These are phyloP conservation scores for Matsumurasca onukii DNA, from an alignment of 1,140 invertebrate species.

Conservation along the genomic window DNA sequence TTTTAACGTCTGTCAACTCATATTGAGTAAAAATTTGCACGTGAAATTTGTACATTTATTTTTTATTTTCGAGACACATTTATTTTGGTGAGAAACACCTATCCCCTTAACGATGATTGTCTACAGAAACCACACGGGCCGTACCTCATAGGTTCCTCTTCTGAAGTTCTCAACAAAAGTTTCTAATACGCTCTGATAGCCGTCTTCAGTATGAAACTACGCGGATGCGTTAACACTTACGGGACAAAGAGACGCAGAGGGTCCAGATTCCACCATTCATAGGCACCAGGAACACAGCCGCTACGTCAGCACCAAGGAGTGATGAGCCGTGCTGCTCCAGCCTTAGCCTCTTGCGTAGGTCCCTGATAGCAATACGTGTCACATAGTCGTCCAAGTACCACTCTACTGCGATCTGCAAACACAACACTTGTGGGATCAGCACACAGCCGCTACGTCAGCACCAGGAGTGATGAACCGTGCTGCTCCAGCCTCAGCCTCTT, in stretches of 20 bases:
- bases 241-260: slow-evolving; percentile 72
- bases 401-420: slow-evolving; percentile 35
- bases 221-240: slow-evolving; percentile 56
- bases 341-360: slow-evolving; percentile 40
- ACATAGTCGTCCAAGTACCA: slow-evolving; percentile 49
- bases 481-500: not conserved
- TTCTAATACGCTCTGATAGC: no score
- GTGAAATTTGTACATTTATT: no score
- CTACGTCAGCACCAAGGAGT: slow-evolving; percentile 12
- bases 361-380: slow-evolving; percentile 49
- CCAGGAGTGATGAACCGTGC: not conserved
- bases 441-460: slow-evolving; percentile 51
- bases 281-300: slow-evolving; percentile 69
- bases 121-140: no score
- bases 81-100: no score
- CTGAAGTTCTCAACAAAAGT: no score
- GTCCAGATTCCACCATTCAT: slow-evolving; percentile 88
- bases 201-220: no score
- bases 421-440: slow-evolving; percentile 44
- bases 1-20: no score
- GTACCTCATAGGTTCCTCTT: no score
- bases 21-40: no score
- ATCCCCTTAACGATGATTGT: no score
- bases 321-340: not conserved
- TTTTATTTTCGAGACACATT: no score